Base-by-base conservation (phyloP, 2,113 vertebrate genomes). In the Percopsis transmontana region DNA sequence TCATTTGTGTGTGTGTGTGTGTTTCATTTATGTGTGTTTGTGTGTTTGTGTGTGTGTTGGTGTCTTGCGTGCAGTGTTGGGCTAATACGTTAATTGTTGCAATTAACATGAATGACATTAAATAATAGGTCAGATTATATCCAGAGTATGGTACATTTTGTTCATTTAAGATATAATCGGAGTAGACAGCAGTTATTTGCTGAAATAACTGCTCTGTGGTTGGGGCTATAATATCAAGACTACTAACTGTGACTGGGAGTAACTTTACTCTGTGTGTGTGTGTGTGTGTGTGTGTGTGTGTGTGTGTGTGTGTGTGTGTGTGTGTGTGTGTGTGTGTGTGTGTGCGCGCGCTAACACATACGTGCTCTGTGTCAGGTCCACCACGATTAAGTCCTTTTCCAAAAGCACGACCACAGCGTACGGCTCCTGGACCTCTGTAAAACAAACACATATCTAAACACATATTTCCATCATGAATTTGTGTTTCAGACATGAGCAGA, bases 291-390 rank as follows among this genome's bases (percentile, higher is more conserved):
- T 2, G 14, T 48, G 45, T 48, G 45, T 48, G 48, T 50, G 47
- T 51, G 48, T 24, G 44, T 69, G 57, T 15, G 55, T 55, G 58
- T 55, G 18, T 45, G 33, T 24, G 57, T 42, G 2, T 19, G 33
- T 64, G 42, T 58, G 65, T 67, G 54, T 58, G 65, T 58, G 54
- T 58, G 61, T 63, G 61, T 40, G 41, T 58, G 60, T 14, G 0
- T 65, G 4, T 57, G 33, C 18, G 21, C 56, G 57, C 6, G 45
- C 3, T 57, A 62, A 55, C 70, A 94, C 95, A 90, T 95, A 98
- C 96, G 95, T 96, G 94, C 93, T 96, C 89, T 97, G 96, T 72
- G 95, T 97, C 74, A 98, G 89, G 85, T 97, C 96, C 85, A 98
- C 93, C 12, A 97, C 93, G 63, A 98, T 97, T 58, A 98, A 91